Evolutionary conservation across 2,888 invertebrate genomes (phyloP).

Genomic region (Esperia sulphurella): DNA sequence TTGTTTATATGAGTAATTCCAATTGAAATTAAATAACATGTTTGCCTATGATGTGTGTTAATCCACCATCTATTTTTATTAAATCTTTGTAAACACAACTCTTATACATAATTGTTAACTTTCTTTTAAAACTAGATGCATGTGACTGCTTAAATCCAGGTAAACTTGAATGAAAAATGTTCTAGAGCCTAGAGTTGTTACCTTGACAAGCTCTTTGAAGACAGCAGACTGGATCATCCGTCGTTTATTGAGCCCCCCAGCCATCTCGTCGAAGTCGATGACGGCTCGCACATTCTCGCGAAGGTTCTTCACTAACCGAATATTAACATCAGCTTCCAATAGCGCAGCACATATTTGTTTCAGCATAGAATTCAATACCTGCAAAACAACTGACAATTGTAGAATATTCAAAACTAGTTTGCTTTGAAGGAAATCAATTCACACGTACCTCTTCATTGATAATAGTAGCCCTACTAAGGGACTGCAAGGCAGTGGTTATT

Average conservation of each 20-base stretch:
- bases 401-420: neutral
- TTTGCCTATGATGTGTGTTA: no score
- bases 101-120: no score
- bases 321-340: slow-evolving; percentile 98
- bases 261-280: slow-evolving; percentile 99
- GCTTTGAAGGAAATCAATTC: neutral
- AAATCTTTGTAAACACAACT: no score
- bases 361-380: slow-evolving; percentile 99
- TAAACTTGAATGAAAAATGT: no score
- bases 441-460: slow-evolving; percentile 96
- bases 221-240: slow-evolving; percentile 99
- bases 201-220: slow-evolving; percentile 98
- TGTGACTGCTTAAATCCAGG: no score
- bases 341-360: slow-evolving; percentile 99
- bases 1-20: no score
- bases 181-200: no score
- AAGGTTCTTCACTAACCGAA: slow-evolving; percentile 95
- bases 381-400: slow-evolving; percentile 18
- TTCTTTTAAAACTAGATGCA: no score
- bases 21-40: no score
- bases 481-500: slow-evolving; percentile 98
- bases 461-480: slow-evolving; percentile 97
- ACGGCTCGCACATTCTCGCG: slow-evolving; percentile 98
- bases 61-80: no score
- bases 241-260: slow-evolving; percentile 97